These are phyloP conservation scores for Mesocentrotus franciscanus DNA, from an alignment of 53 echinoderm and acorn worm species.

Conservation along the genomic window DNA sequence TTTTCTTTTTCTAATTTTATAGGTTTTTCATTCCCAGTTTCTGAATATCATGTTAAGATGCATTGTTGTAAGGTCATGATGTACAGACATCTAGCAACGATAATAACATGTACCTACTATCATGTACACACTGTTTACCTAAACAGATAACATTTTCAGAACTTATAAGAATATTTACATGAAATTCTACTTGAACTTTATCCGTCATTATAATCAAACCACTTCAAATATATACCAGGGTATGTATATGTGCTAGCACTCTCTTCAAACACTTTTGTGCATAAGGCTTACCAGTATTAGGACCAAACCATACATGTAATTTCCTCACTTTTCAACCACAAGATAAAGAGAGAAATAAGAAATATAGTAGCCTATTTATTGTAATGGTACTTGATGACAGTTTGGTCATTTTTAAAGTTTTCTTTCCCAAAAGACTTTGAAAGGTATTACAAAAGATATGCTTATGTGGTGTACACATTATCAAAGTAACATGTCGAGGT, in stretches of 20 bases:
- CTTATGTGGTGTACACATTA: neutral
- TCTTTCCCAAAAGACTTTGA: neutral
- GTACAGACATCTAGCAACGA: neutral
- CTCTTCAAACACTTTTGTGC: slow-evolving; percentile 21
- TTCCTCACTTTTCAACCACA: slow-evolving; percentile 36
- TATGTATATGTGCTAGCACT: neutral
- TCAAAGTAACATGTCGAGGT: too few species aligned
- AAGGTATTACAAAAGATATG: neutral
- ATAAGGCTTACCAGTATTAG: neutral
- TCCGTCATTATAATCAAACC: neutral
- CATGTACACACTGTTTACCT: neutral
- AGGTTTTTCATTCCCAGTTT: neutral
- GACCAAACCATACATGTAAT: slow-evolving; percentile 49
- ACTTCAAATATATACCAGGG: neutral
- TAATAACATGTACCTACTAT: neutral
- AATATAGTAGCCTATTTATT: too few species aligned
- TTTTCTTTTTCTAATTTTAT: neutral
- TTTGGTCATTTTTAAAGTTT: neutral
- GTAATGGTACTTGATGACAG: neutral
- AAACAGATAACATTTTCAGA: slow-evolving; percentile 15
- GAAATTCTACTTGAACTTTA: slow-evolving; percentile 31
- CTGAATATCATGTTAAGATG: neutral
- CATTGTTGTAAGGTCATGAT: neutral
- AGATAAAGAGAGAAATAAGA: neutral
- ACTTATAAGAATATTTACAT: neutral